These are phyloP conservation scores for Phallusia fumigata DNA, from an alignment of 23 tunicate species.

Conservation along the genomic window DNA sequence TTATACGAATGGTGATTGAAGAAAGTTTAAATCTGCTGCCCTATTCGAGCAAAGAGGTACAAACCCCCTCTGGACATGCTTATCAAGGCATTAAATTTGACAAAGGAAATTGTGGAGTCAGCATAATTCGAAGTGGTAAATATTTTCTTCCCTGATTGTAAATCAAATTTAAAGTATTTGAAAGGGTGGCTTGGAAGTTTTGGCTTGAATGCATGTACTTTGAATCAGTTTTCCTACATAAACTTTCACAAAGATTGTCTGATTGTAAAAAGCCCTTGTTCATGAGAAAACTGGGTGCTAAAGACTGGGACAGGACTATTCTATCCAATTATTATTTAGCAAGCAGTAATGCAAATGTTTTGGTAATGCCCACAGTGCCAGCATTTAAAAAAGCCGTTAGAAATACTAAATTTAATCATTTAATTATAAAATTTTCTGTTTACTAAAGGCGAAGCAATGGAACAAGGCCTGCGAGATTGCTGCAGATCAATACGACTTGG, in stretches of 20 bases:
- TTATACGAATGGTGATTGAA: slow-evolving; percentile 90
- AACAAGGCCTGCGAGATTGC: slow-evolving; percentile 91
- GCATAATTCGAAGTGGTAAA: slow-evolving; percentile 87
- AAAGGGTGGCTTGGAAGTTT: too few species aligned
- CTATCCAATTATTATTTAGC: too few species aligned
- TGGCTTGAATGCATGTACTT: neutral
- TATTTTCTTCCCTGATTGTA: neutral
- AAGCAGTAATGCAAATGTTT: too few species aligned
- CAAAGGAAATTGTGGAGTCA: slow-evolving; percentile 97
- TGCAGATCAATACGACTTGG: slow-evolving; percentile 97
- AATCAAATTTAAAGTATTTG: too few species aligned
- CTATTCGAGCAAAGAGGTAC: slow-evolving; percentile 50
- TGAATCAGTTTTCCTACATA: too few species aligned
- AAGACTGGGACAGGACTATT: too few species aligned
- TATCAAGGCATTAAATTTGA: slow-evolving; percentile 86
- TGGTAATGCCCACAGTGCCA: too few species aligned
- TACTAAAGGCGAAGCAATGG: slow-evolving; percentile 91
- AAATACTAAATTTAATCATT: too few species aligned
- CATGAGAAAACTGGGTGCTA: too few species aligned
- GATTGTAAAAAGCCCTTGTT: too few species aligned
- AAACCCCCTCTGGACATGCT: slow-evolving; percentile 57
- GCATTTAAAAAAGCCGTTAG: too few species aligned
- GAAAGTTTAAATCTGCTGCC: slow-evolving; percentile 95
- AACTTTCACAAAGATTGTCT: too few species aligned
- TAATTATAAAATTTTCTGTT: neutral